Evolutionary conservation across 2,888 invertebrate genomes (phyloP).

Genomic region (Gastrophysa polygoni): DNA sequence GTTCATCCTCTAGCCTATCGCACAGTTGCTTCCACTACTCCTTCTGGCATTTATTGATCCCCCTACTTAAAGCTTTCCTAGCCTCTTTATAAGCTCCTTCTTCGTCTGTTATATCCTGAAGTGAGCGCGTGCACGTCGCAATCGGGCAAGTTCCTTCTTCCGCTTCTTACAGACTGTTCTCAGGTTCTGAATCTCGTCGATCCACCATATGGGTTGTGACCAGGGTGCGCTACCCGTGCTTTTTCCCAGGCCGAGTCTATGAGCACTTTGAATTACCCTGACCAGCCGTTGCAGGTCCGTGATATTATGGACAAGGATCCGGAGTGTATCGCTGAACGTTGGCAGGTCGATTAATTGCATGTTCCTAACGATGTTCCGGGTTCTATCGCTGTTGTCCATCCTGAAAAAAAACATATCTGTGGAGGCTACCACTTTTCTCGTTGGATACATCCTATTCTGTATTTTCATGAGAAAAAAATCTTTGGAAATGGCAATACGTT

Average conservation of each 20-base stretch:
- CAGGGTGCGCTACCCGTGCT: not conserved
- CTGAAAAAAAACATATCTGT: not conserved
- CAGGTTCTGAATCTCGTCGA: not conserved
- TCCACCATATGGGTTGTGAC: not conserved
- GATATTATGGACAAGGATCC: no score
- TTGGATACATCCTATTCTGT: not conserved
- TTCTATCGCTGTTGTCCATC: not conserved
- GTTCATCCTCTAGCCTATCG: conserved; percentile 1
- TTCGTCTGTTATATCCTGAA: not conserved
- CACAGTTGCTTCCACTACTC: not conserved
- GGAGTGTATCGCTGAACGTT: no score
- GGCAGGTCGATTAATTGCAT: no score
- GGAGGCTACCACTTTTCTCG: conserved; percentile 2
- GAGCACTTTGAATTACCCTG: not conserved
- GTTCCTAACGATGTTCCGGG: no score
- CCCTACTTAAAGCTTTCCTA: not conserved
- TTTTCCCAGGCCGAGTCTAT: not conserved
- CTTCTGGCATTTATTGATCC: not conserved
- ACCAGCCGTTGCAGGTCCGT: not conserved
- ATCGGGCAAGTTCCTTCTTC: not conserved
- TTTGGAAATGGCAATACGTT: no score
- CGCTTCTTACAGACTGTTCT: not conserved
- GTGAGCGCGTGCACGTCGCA: not conserved
- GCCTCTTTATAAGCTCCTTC: not conserved
- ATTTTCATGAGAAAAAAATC: no score